Conservation (phyloP, 1,140 invertebrate species). For the Solen grandis region DNA sequence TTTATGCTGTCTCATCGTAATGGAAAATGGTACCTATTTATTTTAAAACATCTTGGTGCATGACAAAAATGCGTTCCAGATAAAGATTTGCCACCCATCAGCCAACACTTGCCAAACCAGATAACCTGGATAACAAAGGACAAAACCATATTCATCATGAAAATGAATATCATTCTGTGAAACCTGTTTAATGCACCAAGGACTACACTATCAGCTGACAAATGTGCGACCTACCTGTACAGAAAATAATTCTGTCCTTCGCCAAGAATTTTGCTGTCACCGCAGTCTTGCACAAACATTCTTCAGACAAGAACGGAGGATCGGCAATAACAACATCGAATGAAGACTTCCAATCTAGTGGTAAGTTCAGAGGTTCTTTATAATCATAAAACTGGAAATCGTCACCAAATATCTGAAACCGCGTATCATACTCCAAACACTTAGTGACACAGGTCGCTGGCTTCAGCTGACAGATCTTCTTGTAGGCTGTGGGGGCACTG, state of each 20-base stretch:
- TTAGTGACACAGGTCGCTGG: conserved; percentile 65
- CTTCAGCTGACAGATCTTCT: conserved; percentile 80
- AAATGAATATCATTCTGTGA: too few relatives aligned
- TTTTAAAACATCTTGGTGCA: too few relatives aligned
- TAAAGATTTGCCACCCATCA: too few relatives aligned
- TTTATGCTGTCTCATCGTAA: too few relatives aligned
- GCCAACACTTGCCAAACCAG: too few relatives aligned
- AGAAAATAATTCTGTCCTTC: conserved; percentile 92
- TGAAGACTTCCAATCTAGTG: conserved; percentile 83
- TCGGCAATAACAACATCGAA: conserved; percentile 95
- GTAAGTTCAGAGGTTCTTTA: conserved; percentile 88
- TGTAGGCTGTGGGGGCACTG: conserved; percentile 94
- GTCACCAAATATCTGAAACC: conserved; percentile 90
- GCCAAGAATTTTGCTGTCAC: conserved; percentile 88
- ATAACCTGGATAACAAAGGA: too few relatives aligned
- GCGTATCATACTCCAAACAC: conserved; percentile 86
- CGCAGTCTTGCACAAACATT: conserved; percentile 93
- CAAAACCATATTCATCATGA: too few relatives aligned
- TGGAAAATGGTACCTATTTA: too few relatives aligned
- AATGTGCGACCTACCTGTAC: conserved; percentile 93
- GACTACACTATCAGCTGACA: too few relatives aligned
- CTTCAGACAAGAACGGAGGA: conserved; percentile 96
- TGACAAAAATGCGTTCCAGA: too few relatives aligned
- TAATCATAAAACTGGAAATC: conserved; percentile 96
- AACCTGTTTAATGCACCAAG: too few relatives aligned